Evolutionary conservation across 1,140 invertebrate species (phyloP).

Genomic region (Galleria mellonella): DNA sequence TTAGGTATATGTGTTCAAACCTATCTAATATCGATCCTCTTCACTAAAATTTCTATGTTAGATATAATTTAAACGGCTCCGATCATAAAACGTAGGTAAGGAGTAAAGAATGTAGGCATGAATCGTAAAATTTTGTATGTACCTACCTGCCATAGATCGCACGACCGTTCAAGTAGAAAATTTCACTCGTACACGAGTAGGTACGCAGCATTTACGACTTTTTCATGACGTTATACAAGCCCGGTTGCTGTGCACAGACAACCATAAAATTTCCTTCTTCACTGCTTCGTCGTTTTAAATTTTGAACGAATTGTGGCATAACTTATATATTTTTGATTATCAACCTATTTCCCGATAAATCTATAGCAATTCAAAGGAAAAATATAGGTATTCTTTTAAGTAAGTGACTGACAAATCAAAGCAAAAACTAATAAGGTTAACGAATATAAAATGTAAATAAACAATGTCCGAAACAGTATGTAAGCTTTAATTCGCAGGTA

Average conservation of each 20-base stretch:
- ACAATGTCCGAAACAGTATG: no score
- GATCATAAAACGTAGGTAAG: constrained; percentile 16
- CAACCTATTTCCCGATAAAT: no score
- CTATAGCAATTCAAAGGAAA: no score
- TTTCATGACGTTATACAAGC: constrained; percentile 41
- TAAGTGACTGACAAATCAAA: no score
- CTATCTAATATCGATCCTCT: no score
- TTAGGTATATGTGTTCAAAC: no score
- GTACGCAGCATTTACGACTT: constrained; percentile 46
- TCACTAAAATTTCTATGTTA: neutral
- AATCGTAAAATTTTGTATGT: constrained; percentile 49
- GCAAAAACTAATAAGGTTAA: no score
- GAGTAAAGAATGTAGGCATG: constrained; percentile 12
- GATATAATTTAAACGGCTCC: constrained; percentile 19
- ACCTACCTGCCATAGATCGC: constrained; percentile 20
- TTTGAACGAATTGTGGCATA: no score
- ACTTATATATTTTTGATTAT: no score
- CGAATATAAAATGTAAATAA: no score
- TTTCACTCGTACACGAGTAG: constrained; percentile 33
- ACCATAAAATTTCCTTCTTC: constrained; percentile 35
- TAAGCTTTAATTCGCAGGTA: no score
- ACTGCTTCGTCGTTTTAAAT: constrained; percentile 7
- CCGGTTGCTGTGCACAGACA: constrained; percentile 28
- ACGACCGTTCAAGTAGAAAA: constrained; percentile 36
- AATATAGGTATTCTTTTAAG: no score